Conservation (phyloP, 2,888 invertebrate species). For the Tenodera sinensis region DNA sequence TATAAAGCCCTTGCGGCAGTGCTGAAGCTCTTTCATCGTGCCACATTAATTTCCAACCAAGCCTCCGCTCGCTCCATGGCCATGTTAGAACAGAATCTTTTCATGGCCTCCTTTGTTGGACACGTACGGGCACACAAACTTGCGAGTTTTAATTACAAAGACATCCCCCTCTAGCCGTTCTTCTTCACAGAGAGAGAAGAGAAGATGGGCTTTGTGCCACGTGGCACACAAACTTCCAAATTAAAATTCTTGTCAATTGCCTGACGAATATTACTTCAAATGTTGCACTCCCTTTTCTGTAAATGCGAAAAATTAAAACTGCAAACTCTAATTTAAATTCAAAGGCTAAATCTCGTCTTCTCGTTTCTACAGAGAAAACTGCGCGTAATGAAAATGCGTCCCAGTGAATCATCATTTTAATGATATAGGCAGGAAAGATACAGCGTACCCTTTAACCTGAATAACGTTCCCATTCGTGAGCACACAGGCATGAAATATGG, state of each 20-base stretch:
- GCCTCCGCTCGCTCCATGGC: background rate
- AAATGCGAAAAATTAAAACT: background rate
- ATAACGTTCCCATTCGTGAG: too few relatives aligned
- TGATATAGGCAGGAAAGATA: too few relatives aligned
- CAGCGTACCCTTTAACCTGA: too few relatives aligned
- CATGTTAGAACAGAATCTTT: background rate
- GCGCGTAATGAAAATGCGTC: too few relatives aligned
- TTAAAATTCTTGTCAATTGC: background rate
- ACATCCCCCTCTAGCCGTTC: background rate
- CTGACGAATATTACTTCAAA: background rate
- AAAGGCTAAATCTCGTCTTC: background rate
- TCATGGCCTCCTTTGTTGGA: background rate
- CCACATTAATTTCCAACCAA: background rate
- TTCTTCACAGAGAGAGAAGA: background rate
- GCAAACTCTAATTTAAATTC: background rate
- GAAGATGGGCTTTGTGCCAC: background rate
- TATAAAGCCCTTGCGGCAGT: background rate
- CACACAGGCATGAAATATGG: too few relatives aligned
- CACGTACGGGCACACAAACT: background rate
- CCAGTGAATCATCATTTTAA: too few relatives aligned
- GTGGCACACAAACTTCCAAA: background rate
- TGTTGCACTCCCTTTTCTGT: background rate
- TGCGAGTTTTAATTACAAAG: background rate
- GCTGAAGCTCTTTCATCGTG: background rate
- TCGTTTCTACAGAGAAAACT: too few relatives aligned